These are phyloP conservation scores for Penelope pileata DNA, from an alignment of 2,113 vertebrate species.

Conservation along the genomic window DNA sequence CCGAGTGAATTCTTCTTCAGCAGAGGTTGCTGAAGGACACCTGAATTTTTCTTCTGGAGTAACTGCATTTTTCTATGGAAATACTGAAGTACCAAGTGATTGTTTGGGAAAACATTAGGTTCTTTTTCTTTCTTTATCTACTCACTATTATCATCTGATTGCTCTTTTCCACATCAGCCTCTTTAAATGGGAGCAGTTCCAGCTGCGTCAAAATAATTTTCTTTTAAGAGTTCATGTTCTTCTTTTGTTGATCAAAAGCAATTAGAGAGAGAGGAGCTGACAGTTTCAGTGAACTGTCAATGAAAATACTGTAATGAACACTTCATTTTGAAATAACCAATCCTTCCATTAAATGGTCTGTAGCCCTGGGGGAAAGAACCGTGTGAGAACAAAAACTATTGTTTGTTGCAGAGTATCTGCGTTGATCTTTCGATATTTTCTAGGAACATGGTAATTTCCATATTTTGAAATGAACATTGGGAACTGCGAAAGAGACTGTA, in stretches of 20 bases:
- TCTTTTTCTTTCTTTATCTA: neutral
- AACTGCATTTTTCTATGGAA: neutral
- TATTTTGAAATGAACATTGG: neutral
- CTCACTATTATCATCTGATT: neutral
- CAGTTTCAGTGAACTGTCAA: constrained; percentile 54
- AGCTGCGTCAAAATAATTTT: neutral
- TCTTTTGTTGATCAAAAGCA: constrained; percentile 40
- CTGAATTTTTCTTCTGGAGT: neutral
- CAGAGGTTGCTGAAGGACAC: neutral
- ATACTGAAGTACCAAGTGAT: neutral
- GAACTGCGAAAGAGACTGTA: neutral
- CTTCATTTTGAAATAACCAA: constrained; percentile 48
- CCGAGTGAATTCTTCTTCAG: neutral
- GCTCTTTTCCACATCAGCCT: neutral
- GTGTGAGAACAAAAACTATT: neutral
- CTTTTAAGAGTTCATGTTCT: constrained; percentile 24
- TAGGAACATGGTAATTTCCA: neutral
- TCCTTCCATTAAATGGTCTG: constrained; percentile 47
- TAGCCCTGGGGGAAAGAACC: neutral
- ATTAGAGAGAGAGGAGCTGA: constrained; percentile 27
- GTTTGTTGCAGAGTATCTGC: constrained; percentile 7
- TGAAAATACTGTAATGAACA: constrained; percentile 43
- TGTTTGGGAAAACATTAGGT: neutral
- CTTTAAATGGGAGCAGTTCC: neutral
- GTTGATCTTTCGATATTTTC: constrained; percentile 33